Percentiles rank a stretch among this genome's conserved stretches.
Conservation (phyloP, 2,888 invertebrate species). For the Heliconius hortense region DNA sequence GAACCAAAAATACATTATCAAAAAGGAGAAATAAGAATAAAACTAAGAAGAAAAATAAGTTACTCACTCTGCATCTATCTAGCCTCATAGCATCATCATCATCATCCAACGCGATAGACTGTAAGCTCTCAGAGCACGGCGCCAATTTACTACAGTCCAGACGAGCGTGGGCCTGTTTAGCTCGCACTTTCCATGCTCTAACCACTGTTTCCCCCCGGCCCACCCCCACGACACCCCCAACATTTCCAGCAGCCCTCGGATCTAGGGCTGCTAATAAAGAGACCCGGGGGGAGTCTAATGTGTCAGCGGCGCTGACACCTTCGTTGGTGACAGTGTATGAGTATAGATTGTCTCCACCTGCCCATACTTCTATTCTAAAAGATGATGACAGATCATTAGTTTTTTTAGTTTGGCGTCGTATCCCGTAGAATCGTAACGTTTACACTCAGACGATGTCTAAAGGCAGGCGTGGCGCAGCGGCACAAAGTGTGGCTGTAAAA, state of each 20-base stretch:
- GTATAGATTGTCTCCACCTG: conserved; percentile 92
- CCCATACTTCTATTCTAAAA: conserved; percentile 90
- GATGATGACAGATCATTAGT: not conserved
- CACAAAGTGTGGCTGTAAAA: too few relatives aligned
- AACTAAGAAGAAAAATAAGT: too few relatives aligned
- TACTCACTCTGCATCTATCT: conserved; percentile 70
- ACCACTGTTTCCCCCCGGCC: conserved; percentile 87
- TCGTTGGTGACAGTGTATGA: conserved; percentile 88
- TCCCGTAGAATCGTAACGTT: not conserved
- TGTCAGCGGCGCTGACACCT: conserved; percentile 88
- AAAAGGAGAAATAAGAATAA: too few relatives aligned
- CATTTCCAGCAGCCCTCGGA: not conserved
- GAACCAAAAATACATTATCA: too few relatives aligned
- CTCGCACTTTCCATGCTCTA: conserved; percentile 91
- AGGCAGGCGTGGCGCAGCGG: too few relatives aligned
- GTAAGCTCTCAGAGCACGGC: conserved; percentile 95
- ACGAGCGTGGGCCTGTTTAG: conserved; percentile 86
- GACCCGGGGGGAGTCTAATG: conserved; percentile 83
- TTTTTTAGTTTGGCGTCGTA: not conserved
- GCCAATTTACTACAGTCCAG: conserved; percentile 95
- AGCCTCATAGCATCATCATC: conserved; percentile 92
- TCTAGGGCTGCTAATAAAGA: conserved; percentile 81
- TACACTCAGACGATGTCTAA: too few relatives aligned
- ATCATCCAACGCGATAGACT: conserved; percentile 95
- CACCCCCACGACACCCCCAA: conserved; percentile 6